phyloP scores from a whole-genome alignment of 1,140 invertebrate species.

The Drosophila pseudoananassae region DNA sequence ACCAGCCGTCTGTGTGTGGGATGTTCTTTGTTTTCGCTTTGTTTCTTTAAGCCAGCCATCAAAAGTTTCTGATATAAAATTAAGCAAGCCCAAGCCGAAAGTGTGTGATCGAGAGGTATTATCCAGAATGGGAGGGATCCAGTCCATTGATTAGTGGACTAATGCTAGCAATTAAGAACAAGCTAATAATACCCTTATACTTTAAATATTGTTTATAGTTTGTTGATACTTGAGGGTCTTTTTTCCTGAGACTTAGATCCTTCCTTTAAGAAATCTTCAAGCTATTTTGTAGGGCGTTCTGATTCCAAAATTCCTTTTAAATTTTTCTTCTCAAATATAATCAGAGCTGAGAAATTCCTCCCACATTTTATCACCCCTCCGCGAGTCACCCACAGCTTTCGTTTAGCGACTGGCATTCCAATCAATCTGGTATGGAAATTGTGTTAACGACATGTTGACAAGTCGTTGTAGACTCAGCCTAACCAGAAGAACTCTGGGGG shows the following conservation, averaged over 20 bases:
- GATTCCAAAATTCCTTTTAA: not conserved
- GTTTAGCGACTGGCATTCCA: conserved; percentile 31
- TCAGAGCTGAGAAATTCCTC: not conserved
- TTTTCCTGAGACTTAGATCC: no score
- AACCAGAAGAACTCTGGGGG: conserved; percentile 37
- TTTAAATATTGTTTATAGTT: not conserved
- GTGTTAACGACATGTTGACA: conserved; percentile 76
- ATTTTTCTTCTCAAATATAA: not conserved
- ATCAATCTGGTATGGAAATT: conserved; percentile 67
- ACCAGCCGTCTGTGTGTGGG: conserved; percentile 42
- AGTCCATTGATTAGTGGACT: conserved; percentile 48
- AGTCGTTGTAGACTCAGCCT: conserved; percentile 55
- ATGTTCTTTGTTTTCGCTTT: conserved; percentile 50
- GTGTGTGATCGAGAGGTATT: conserved; percentile 27
- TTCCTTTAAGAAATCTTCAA: no score
- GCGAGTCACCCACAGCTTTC: conserved; percentile 16
- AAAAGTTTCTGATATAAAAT: conserved; percentile 66
- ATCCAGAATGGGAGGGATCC: conserved; percentile 44
- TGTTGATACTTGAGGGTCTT: no score
- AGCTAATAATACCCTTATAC: conserved; percentile 4
- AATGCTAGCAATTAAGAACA: conserved; percentile 35
- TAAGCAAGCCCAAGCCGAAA: conserved; percentile 36
- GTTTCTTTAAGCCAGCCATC: conserved; percentile 72
- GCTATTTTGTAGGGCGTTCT: no score
- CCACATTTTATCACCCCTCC: not conserved